A percentile compares a stretch with the other conserved stretches of the same genome.
phyloP scores from a whole-genome alignment of 2,797 vertebrate genomes.

The Neoniphon sammara region DNA sequence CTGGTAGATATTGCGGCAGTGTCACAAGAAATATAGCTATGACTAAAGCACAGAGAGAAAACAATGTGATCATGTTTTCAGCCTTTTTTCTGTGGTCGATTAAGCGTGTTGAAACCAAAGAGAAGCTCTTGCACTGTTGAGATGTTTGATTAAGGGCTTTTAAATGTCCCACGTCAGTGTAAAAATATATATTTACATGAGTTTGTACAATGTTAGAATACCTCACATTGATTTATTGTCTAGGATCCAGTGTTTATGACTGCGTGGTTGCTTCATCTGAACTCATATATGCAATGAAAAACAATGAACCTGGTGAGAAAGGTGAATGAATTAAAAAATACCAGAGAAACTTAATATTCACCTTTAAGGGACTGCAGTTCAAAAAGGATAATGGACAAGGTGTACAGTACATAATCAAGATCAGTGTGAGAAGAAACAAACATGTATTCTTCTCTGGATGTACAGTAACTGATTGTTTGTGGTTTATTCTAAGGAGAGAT shows the following conservation, averaged over 20 bases:
- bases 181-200: slow-evolving; percentile 7
- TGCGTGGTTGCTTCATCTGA: slow-evolving; percentile 38
- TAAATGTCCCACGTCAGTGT: slow-evolving; percentile 3
- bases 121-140: slow-evolving; percentile 29
- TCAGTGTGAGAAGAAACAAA: slow-evolving; percentile 13
- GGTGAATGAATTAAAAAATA: slow-evolving; percentile 6
- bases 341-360: slow-evolving; percentile 31
- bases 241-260: slow-evolving; percentile 27
- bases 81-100: slow-evolving; percentile 28
- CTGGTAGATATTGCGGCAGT: slow-evolving; percentile 52
- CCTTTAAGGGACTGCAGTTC: background rate
- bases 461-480: background rate
- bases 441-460: slow-evolving; percentile 10
- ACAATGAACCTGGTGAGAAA: slow-evolving; percentile 65
- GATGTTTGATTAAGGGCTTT: slow-evolving; percentile 26
- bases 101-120: slow-evolving; percentile 38
- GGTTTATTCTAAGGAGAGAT: background rate
- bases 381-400: slow-evolving; percentile 19
- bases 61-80: slow-evolving; percentile 65
- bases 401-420: slow-evolving; percentile 29
- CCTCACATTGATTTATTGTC: background rate
- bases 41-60: slow-evolving; percentile 49
- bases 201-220: background rate
- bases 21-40: slow-evolving; percentile 54
- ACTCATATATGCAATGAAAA: slow-evolving; percentile 21